Base-by-base conservation (phyloP, 2,113 vertebrate species). In the Chionodraco myersi region DNA sequence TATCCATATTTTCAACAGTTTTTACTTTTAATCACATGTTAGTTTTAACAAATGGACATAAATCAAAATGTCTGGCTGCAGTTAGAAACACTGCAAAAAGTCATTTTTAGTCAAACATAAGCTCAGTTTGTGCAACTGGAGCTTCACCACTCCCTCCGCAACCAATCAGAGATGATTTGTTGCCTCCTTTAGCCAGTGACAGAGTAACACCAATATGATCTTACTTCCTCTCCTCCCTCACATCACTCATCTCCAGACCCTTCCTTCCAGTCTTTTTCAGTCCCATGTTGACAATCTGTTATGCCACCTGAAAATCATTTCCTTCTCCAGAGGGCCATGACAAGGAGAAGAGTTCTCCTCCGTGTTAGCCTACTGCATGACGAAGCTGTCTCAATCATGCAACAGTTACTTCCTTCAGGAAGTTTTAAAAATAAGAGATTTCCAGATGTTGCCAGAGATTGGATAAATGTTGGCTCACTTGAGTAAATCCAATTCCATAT, bases 151-250 rank as follows among this genome's bases (percentile, higher is more conserved):
- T 84, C 62, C 77, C 77, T 71, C 14, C 62, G 34, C 36, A 67
- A 76, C 82, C 77, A 72, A 88, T 88, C 83, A 76, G 75, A 80
- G 67, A 85, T 91, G 72, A 89, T 92, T 85, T 88, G 72, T 78
- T 53, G 73, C 61, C 71, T 77, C 45, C 64, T 80, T 82, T 69
- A 66, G 77, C 67, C 70, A 5, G 49, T 75, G 77, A 65, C 70
- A 80, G 45, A n/a, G 36, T 52, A 77, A 84, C 86, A 83, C 45
- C 44, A 26, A 34, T 65, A 64, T 85, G 79, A 90, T 91, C 88
- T 64, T 54, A 63, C 88, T 86, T 87, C 75, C 70, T 70, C 70
- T 88, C 72, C 62, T 72, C 61, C 49, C 56, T 71, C 81, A 15
- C 65, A 66, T 70, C 56, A 45, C 59, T 44, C 67, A 5, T 63